Conservation (phyloP, 92 coral and sea anemone genomes). For the Plumapathes pennacea region DNA sequence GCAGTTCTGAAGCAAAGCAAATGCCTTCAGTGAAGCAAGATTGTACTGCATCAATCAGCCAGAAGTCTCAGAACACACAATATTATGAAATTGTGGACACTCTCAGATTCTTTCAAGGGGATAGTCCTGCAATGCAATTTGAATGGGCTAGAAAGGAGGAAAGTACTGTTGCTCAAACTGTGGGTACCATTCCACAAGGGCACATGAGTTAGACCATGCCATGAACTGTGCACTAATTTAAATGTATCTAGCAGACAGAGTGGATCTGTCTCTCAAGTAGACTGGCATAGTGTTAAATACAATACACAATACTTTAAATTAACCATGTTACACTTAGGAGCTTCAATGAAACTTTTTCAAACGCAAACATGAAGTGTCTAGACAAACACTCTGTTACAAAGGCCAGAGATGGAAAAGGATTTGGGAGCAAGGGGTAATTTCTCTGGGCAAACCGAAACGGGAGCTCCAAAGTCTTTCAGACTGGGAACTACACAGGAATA, state of each 20-base stretch:
- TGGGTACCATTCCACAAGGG: conserved; percentile 31
- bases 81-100: background rate
- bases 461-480: conserved; percentile 28
- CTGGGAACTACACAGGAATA: conserved; percentile 33
- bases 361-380: no score
- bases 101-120: conserved; percentile 40
- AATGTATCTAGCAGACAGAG: conserved; percentile 19
- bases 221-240: conserved; percentile 15
- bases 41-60: no score
- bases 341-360: no score
- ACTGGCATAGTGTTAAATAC: conserved; percentile 12
- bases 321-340: no score
- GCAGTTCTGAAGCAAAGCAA: conserved; percentile 50
- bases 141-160: conserved; percentile 41
- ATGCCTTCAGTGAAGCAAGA: conserved; percentile 37
- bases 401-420: conserved; percentile 35
- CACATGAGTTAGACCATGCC: conserved; percentile 33
- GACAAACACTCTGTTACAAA: background rate
- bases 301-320: no score
- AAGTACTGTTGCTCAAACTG: conserved; percentile 37
- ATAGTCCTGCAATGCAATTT: conserved; percentile 41
- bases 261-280: background rate
- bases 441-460: conserved; percentile 32
- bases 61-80: conserved; percentile 24
- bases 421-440: conserved; percentile 31